These are phyloP conservation scores for Melinopterus prodromus DNA, from an alignment of 2,888 invertebrate genomes.

Conservation along the genomic window DNA sequence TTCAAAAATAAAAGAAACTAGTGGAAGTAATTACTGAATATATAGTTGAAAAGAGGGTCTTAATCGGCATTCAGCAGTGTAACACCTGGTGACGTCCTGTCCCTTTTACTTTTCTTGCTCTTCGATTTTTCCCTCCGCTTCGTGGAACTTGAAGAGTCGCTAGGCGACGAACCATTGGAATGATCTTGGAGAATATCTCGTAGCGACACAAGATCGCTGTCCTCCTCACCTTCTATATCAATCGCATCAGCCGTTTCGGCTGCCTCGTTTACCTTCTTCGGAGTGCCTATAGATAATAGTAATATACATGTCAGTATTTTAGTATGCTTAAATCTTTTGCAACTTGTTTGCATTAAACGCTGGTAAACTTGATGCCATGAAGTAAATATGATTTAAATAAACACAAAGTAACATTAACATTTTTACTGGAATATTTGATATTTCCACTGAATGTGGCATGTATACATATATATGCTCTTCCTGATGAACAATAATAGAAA, in stretches of 20 bases:
- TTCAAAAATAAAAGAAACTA: constrained; percentile 19
- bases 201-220: constrained; percentile 53
- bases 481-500: no score
- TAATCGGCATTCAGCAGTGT: constrained; percentile 47
- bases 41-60: constrained; percentile 25
- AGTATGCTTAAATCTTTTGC: not conserved
- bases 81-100: constrained; percentile 53
- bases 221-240: constrained; percentile 57
- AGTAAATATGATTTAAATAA: no score
- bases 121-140: constrained; percentile 53
- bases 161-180: constrained; percentile 56
- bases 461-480: no score
- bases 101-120: constrained; percentile 52
- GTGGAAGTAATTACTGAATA: not conserved
- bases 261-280: constrained; percentile 51
- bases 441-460: no score
- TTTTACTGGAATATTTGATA: no score
- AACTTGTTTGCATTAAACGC: no score
- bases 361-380: no score
- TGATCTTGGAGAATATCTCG: constrained; percentile 56
- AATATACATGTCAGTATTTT: not conserved
- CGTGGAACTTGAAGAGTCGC: constrained; percentile 51
- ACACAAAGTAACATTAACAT: no score
- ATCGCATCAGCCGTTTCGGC: constrained; percentile 50
- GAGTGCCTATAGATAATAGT: constrained; percentile 49